Conservation (phyloP, 2,888 invertebrate genomes). For the Leptopilina syphax region DNA sequence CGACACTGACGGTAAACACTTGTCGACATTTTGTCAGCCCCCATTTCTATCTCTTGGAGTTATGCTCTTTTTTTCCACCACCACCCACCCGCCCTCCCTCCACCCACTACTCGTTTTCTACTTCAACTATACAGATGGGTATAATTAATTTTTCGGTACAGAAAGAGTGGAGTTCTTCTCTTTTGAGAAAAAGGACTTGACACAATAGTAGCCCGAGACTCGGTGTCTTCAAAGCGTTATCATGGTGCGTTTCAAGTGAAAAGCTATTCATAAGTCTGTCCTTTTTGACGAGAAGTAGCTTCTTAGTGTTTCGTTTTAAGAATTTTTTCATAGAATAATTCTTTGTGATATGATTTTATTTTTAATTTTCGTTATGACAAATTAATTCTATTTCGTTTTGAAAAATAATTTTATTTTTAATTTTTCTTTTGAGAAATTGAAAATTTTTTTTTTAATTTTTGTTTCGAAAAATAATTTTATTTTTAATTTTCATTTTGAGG, state of each 20-base stretch:
- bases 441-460: no score
- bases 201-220: conserved; percentile 29
- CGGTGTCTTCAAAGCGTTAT: conserved; percentile 6
- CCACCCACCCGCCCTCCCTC: conserved; percentile 2
- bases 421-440: no score
- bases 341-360: no score
- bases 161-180: conserved; percentile 50
- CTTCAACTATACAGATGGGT: conserved; percentile 41
- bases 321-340: no score
- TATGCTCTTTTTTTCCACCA: conserved; percentile 25
- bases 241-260: neutral
- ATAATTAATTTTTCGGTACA: conserved; percentile 59
- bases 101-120: conserved; percentile 4
- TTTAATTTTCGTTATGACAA: no score
- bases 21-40: conserved; percentile 52
- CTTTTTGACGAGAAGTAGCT: neutral
- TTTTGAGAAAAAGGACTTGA: conserved; percentile 42
- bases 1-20: conserved; percentile 60
- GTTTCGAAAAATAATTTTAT: no score
- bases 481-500: no score
- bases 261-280: neutral
- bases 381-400: no score
- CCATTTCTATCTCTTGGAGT: conserved; percentile 21
- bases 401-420: no score
- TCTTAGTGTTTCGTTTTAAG: neutral